Conservation (phyloP, 2,888 invertebrate genomes). For the Perizoma flavofasciatum region DNA sequence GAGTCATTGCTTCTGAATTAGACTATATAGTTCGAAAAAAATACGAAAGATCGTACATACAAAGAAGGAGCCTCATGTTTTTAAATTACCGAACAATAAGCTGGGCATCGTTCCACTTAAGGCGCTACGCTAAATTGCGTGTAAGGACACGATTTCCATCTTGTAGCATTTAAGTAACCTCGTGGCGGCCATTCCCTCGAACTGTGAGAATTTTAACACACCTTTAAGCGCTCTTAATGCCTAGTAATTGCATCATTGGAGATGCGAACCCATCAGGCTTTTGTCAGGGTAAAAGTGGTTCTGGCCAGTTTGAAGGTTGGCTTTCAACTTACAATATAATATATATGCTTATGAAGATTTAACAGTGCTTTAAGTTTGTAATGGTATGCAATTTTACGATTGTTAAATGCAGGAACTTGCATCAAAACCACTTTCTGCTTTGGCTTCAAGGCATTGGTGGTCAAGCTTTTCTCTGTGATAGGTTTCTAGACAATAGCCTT, state of each 20-base stretch:
- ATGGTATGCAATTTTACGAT: no score
- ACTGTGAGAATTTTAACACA: slow-evolving; percentile 72
- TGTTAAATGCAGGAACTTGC: neutral
- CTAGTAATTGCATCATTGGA: slow-evolving; percentile 56
- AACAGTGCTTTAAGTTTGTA: neutral
- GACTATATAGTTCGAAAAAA: neutral
- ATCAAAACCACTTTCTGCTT: slow-evolving; percentile 1
- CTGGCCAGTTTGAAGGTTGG: slow-evolving; percentile 1
- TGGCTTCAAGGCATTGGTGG: neutral
- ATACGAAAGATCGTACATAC: neutral
- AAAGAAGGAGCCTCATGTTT: slow-evolving; percentile 35
- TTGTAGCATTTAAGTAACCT: slow-evolving; percentile 69
- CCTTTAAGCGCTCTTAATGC: slow-evolving; percentile 67
- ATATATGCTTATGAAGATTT: neutral
- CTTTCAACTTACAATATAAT: neutral
- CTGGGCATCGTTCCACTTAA: slow-evolving; percentile 26
- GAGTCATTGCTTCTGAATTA: no score
- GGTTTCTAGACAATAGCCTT: neutral
- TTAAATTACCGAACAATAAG: slow-evolving; percentile 44
- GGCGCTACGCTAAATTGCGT: slow-evolving; percentile 40
- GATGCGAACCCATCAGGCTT: slow-evolving; percentile 35
- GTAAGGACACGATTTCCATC: slow-evolving; percentile 66
- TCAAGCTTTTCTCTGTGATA: neutral
- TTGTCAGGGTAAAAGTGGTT: slow-evolving; percentile 23
- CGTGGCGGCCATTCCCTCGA: slow-evolving; percentile 63